Base-by-base conservation (phyloP, 2,888 invertebrate genomes). In the Empis livida region DNA sequence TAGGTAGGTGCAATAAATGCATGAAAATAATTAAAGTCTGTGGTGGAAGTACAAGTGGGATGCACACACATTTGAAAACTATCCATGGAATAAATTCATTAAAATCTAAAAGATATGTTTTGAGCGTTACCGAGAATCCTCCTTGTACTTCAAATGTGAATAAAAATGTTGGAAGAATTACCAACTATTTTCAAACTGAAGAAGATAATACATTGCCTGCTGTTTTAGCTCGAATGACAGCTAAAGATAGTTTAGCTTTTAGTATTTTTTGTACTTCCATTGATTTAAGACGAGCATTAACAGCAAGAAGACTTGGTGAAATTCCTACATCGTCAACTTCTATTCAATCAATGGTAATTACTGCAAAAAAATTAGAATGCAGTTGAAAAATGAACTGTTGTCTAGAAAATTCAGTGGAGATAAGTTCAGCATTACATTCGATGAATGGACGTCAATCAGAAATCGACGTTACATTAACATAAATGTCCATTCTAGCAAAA, bases 371-470 rank as follows among this genome's bases (percentile, higher is more conserved):
- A n/a, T n/a, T n/a, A n/a, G 32, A 32, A 32, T 32, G 32, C 10
- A 32, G 32, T 32, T 32, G 32, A 32, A 32, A 32, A 32, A 32
- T 32, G 32, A 32, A 32, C 32, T 32, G 32, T 32, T 32, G 6
- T 32, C 32, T 32, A 32, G 32, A 32, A 32, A 32, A 32, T 32
- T 32, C 32, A 32, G 32, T 32, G 35, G 23, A 16, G 14, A 41
- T 31, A n/a, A 23, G 15, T 46, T 42, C 15, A 46, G 46, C 31
- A n/a, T 46, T n/a, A 46, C 46, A 35, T 46, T 42, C 31, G 46
- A 35, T 23, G 42, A 46, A 42, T 46, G 42, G 46, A 46, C 42
- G 27, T 35, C 35, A 40, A 15, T 46, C 11, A 31, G 42, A 32
- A 46, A 46, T 42, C 17, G 35, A 20, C 41, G 42, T n/a, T n/a